A percentile compares a stretch with the other conserved stretches of the same genome.
Evolutionary conservation across 2,113 vertebrate species (phyloP).

Genomic region (Oxyruncus cristatus): DNA sequence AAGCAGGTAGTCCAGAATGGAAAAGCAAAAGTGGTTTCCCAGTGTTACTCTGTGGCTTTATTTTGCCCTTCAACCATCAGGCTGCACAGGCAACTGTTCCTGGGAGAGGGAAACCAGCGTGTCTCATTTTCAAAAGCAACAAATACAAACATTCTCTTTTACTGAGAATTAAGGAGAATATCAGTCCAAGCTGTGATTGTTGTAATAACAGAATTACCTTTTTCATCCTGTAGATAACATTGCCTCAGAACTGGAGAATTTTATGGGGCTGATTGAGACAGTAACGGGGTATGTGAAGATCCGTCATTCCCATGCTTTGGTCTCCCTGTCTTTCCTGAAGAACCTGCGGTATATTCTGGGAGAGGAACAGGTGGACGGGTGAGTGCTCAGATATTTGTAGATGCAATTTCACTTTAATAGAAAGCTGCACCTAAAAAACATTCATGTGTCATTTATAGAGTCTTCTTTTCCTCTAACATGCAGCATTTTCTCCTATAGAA

Average conservation of each 20-base stretch:
- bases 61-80: background rate
- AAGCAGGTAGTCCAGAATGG: background rate
- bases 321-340: slow-evolving; percentile 94
- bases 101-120: background rate
- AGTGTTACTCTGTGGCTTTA: slow-evolving; percentile 7
- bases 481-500: background rate
- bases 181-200: background rate
- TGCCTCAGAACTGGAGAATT: slow-evolving; percentile 95
- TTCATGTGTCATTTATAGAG: background rate
- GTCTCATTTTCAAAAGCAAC: background rate
- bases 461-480: background rate
- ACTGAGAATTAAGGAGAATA: background rate
- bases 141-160: background rate
- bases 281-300: slow-evolving; percentile 96
- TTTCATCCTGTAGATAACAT: slow-evolving; percentile 84
- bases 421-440: background rate
- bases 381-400: slow-evolving; percentile 7
- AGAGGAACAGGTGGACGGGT: slow-evolving; percentile 91
- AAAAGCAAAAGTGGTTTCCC: background rate
- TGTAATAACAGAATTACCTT: background rate
- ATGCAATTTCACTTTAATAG: background rate
- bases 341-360: slow-evolving; percentile 91
- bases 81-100: background rate
- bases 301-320: slow-evolving; percentile 90
- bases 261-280: slow-evolving; percentile 95